Percentiles rank a stretch among this genome's conserved stretches.
phyloP scores from a whole-genome alignment of 2,888 invertebrate genomes.

The Oscheius sp. region DNA sequence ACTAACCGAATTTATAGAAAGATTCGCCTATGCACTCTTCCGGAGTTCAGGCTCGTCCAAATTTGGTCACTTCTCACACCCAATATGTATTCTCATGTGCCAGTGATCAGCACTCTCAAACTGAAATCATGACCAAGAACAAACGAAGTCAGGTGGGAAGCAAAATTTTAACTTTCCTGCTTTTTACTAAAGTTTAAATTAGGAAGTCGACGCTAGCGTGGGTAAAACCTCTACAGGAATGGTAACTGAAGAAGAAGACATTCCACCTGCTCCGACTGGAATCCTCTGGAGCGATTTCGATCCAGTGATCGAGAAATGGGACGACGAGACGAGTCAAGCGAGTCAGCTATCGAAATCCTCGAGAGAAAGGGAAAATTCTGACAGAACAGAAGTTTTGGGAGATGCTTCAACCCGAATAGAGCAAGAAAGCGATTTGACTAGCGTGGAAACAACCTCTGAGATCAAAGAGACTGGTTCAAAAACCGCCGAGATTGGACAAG shows the following conservation, averaged over 20 bases:
- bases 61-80: constrained; percentile 42
- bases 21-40: constrained; percentile 3
- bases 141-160: constrained; percentile 49
- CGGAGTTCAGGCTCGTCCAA: constrained; percentile 38
- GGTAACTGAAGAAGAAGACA: constrained; percentile 12
- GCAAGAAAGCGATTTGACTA: too few relatives aligned
- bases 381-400: too few relatives aligned
- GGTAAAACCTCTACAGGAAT: background rate
- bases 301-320: constrained; percentile 15
- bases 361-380: background rate
- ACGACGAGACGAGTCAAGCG: background rate
- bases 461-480: background rate
- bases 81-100: constrained; percentile 44
- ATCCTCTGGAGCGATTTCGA: constrained; percentile 32
- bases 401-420: too few relatives aligned
- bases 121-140: constrained; percentile 47
- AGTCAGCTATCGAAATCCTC: background rate
- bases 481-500: background rate
- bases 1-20: background rate
- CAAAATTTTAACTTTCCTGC: background rate
- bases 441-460: constrained; percentile 1
- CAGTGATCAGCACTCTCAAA: constrained; percentile 43
- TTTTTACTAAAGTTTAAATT: background rate
- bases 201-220: constrained; percentile 6
- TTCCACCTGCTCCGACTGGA: background rate